Evolutionary conservation across 64 coral and sea anemone genomes (phyloP).

Genomic region (Trachythela sp.): DNA sequence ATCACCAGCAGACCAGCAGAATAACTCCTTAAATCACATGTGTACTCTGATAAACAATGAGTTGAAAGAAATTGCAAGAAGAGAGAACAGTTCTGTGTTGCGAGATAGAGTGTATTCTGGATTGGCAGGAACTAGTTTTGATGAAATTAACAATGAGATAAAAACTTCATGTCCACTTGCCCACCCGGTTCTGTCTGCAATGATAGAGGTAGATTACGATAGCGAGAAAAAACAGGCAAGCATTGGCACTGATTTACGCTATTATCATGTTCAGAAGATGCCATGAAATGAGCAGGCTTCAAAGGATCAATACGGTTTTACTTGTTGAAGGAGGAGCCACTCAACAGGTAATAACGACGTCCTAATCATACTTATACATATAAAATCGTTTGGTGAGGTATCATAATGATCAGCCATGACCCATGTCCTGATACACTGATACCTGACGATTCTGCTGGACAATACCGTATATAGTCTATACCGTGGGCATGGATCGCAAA

Average conservation of each 20-base stretch:
- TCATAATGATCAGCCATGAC: background rate
- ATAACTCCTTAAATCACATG: background rate
- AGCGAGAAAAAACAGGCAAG: slow-evolving; percentile 12
- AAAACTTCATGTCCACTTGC: background rate
- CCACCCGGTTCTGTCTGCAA: background rate
- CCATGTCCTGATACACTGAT: no score
- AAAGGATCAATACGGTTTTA: slow-evolving; percentile 17
- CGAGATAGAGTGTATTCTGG: background rate
- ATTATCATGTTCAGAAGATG: slow-evolving; percentile 28
- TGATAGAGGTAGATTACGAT: background rate
- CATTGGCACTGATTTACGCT: slow-evolving; percentile 14
- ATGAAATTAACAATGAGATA: background rate
- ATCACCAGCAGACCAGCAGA: background rate
- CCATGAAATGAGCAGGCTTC: slow-evolving; percentile 18
- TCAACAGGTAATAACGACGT: background rate
- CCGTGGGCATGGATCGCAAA: no score
- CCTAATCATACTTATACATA: no score
- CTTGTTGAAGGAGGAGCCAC: background rate
- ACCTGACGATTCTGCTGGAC: no score
- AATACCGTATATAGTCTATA: no score
- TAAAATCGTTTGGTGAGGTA: no score
- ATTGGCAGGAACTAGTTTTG: background rate
- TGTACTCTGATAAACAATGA: background rate
- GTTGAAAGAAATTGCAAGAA: background rate
- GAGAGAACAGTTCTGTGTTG: background rate